A percentile compares a stretch with the other conserved stretches of the same genome.
phyloP scores from a whole-genome alignment of 2,113 vertebrate genomes.

The Pollimyrus isidori region DNA sequence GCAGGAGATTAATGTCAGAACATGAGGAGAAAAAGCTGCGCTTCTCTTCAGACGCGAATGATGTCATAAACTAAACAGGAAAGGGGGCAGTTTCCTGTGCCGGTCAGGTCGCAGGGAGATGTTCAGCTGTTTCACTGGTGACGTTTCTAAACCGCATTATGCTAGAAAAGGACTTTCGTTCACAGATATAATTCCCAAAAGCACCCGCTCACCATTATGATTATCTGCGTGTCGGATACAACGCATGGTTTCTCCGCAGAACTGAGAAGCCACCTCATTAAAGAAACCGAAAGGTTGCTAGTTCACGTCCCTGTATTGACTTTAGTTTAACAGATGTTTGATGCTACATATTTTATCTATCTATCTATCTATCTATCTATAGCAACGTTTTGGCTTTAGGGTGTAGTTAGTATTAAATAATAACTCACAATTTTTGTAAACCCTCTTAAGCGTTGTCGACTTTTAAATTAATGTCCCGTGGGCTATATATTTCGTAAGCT shows the following conservation, averaged over 20 bases:
- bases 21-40: neutral
- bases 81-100: slow-evolving; percentile 56
- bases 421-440: neutral
- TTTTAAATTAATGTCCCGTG: neutral
- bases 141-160: neutral
- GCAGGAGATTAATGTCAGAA: neutral
- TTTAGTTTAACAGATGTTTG: neutral
- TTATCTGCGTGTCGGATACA: neutral
- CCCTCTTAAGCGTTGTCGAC: neutral
- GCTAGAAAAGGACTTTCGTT: neutral
- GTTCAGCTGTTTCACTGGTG: neutral
- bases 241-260: neutral
- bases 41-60: slow-evolving; percentile 33
- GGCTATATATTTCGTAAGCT: neutral
- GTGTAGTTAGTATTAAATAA: neutral
- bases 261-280: neutral
- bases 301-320: neutral
- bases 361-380: neutral
- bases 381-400: neutral
- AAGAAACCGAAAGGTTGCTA: neutral
- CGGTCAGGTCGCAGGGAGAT: neutral
- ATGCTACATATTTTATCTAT: neutral
- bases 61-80: slow-evolving; percentile 66
- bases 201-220: neutral
- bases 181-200: neutral